These are phyloP conservation scores for Coenonympha arcania DNA, from an alignment of 2,888 invertebrate species.

Conservation along the genomic window DNA sequence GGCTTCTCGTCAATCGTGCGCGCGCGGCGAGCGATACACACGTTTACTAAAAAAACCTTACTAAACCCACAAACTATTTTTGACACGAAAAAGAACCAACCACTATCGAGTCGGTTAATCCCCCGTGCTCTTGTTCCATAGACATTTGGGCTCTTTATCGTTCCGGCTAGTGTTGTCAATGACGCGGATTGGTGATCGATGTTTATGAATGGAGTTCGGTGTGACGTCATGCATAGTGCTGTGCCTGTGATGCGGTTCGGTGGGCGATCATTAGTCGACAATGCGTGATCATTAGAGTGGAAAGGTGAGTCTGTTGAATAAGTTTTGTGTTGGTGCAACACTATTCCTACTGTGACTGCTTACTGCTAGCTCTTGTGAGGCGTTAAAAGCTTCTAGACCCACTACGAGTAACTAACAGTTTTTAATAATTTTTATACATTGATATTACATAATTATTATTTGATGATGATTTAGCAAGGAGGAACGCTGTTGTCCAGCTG, in stretches of 20 bases:
- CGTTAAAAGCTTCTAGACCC: background rate
- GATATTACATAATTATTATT: too few species aligned
- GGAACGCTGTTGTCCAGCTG: too few species aligned
- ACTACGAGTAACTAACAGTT: too few species aligned
- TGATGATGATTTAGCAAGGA: background rate
- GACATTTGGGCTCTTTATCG: conserved; percentile 18
- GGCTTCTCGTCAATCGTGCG: conserved; percentile 68
- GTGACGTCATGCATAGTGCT: conserved; percentile 72
- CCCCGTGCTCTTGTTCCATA: conserved; percentile 29
- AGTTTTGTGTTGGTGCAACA: conserved; percentile 40
- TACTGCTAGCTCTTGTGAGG: conserved; percentile 29
- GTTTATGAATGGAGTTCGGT: conserved; percentile 69
- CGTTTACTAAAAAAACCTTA: conserved; percentile 39
- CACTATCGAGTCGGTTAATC: conserved; percentile 24
- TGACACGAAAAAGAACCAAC: conserved; percentile 32
- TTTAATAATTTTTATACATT: too few species aligned
- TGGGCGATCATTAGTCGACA: conserved; percentile 62
- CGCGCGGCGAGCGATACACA: conserved; percentile 65
- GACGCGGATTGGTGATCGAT: conserved; percentile 42
- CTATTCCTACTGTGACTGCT: conserved; percentile 37
- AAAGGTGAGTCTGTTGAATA: conserved; percentile 61
- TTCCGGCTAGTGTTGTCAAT: conserved; percentile 31
- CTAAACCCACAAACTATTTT: conserved; percentile 36
- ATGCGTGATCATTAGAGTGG: conserved; percentile 67
- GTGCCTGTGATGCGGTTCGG: conserved; percentile 52